Evolutionary conservation across 2,797 vertebrate species (phyloP).

Genomic region (Hydrophis major): DNA sequence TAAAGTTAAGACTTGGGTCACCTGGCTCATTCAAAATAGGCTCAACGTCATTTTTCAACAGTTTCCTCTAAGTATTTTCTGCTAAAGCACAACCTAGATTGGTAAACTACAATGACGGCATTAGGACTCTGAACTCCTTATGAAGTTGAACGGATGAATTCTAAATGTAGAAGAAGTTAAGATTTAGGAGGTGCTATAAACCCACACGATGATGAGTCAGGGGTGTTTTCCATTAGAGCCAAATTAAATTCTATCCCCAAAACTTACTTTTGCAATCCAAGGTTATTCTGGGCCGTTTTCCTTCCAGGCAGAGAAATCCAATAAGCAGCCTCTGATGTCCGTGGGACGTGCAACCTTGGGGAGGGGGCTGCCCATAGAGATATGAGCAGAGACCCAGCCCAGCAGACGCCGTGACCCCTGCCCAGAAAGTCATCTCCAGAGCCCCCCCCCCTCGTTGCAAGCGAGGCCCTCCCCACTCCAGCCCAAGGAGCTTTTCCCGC

Average conservation of each 20-base stretch:
- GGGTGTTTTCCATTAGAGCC: not conserved
- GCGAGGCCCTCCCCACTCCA: not conserved
- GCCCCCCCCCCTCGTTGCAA: not conserved
- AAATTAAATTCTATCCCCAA: not conserved
- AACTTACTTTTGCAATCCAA: not conserved
- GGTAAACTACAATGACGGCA: not conserved
- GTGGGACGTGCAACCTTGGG: too few species aligned
- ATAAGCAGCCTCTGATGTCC: not conserved
- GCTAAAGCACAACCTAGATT: not conserved
- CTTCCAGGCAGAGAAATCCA: not conserved
- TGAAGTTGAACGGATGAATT: not conserved
- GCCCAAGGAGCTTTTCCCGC: not conserved
- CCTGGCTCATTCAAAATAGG: not conserved
- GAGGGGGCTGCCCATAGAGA: too few species aligned
- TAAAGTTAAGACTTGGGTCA: too few species aligned
- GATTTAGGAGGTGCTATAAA: not conserved
- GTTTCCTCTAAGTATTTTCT: not conserved
- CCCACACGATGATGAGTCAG: not conserved
- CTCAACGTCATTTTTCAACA: not conserved
- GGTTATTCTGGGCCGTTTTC: not conserved
- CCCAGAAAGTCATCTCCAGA: not conserved
- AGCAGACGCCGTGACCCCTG: too few species aligned
- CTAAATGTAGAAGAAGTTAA: not conserved
- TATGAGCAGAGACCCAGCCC: too few species aligned
- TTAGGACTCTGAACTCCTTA: not conserved